Conservation (phyloP, 2,888 invertebrate genomes). For the Amphimallon solstitiale region DNA sequence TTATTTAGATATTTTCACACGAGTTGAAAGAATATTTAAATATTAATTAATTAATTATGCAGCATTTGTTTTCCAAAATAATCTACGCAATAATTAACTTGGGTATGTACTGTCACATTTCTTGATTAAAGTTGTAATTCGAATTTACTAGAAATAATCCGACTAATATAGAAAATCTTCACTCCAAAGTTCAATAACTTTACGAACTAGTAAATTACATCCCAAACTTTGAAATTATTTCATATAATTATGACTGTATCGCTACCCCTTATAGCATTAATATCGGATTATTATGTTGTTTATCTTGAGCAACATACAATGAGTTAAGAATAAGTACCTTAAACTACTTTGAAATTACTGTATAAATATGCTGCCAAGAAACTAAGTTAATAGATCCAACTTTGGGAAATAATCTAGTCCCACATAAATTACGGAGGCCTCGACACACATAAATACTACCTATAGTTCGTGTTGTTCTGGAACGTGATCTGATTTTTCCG, state of each 20-base stretch:
- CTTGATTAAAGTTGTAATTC: no score
- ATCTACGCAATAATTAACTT: neutral
- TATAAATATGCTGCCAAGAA: neutral
- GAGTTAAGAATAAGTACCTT: neutral
- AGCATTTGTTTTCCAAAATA: neutral
- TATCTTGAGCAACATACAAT: neutral
- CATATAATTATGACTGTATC: neutral
- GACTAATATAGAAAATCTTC: neutral
- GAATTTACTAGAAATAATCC: no score
- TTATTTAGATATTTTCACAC: no score
- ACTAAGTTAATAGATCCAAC: neutral
- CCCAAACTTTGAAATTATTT: neutral
- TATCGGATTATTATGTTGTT: neutral
- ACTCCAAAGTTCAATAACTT: neutral
- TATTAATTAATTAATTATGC: no score
- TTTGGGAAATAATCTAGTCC: neutral
- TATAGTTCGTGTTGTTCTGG: neutral
- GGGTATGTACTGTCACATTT: neutral
- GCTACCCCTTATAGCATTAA: neutral
- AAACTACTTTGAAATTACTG: neutral
- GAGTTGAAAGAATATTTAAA: no score
- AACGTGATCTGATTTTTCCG: no score
- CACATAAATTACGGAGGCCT: neutral
- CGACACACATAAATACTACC: neutral
- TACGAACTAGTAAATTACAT: neutral